A percentile compares a stretch with the other conserved stretches of the same genome.
Conservation (phyloP, 2,797 vertebrate species). For the Helostoma temminkii region DNA sequence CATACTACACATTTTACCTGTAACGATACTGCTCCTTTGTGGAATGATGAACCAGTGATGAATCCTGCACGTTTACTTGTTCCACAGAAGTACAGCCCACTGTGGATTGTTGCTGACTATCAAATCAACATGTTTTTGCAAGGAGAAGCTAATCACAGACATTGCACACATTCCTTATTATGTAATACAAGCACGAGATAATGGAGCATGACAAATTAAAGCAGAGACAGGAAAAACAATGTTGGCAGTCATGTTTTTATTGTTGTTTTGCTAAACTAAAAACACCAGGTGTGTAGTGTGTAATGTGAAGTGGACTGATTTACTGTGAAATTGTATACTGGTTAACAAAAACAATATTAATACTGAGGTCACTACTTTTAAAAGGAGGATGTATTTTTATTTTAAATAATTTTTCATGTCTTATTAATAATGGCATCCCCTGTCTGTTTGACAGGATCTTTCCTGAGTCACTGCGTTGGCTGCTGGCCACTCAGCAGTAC, state of each 20-base stretch:
- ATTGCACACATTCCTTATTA: neutral
- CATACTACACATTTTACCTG: neutral
- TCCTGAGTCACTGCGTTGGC: constrained; percentile 98
- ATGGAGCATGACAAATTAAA: constrained; percentile 14
- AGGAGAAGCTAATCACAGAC: constrained; percentile 18
- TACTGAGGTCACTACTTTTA: neutral
- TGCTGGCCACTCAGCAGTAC: constrained; percentile 96
- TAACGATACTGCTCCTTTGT: too few species aligned
- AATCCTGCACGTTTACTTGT: constrained; percentile 16
- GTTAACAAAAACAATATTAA: constrained; percentile 3
- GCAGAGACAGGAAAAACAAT: constrained; percentile 7
- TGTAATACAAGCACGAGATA: constrained; percentile 1
- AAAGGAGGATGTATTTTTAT: neutral
- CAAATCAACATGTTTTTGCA: neutral
- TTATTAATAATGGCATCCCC: constrained; percentile 48
- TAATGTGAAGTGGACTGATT: too few species aligned
- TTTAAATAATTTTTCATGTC: constrained; percentile 25
- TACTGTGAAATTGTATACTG: neutral
- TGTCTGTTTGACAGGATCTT: constrained; percentile 87
- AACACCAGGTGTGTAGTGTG: constrained; percentile 5
- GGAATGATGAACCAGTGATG: constrained; percentile 9
- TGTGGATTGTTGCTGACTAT: neutral
- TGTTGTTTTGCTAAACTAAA: neutral
- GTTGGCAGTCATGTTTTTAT: constrained; percentile 1
- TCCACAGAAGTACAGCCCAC: neutral